Evolutionary conservation across 2,888 invertebrate genomes (phyloP).

Genomic region (Drosophila sordidula): DNA sequence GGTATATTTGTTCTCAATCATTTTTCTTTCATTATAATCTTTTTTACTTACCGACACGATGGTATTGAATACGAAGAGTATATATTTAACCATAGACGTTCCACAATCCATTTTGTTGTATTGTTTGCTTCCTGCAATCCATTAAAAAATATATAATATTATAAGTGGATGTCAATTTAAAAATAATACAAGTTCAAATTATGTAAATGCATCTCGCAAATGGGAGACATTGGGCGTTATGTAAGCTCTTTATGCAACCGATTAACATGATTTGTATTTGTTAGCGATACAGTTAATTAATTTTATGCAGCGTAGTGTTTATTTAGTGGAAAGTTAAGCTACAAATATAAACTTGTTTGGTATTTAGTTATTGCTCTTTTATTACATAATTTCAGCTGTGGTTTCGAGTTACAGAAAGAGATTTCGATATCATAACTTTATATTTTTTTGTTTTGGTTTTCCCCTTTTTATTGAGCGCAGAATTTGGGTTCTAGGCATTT

Average conservation of each 20-base stretch:
- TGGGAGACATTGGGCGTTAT: constrained; percentile 11
- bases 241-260: constrained; percentile 17
- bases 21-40: no score
- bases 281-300: constrained; percentile 22
- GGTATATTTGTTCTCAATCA: background rate
- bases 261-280: constrained; percentile 21
- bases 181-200: constrained; percentile 31
- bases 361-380: background rate
- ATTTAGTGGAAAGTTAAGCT: constrained; percentile 17
- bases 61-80: constrained; percentile 92
- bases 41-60: constrained; percentile 89
- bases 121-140: constrained; percentile 18
- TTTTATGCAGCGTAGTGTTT: constrained; percentile 11
- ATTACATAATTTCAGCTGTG: background rate
- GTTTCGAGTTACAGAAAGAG: background rate
- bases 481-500: no score
- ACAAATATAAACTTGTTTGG: constrained; percentile 8
- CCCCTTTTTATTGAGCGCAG: no score
- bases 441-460: background rate
- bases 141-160: constrained; percentile 17
- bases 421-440: background rate
- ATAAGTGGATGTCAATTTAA: background rate
- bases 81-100: constrained; percentile 92
- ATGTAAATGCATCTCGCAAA: constrained; percentile 18
- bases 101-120: constrained; percentile 88